These are phyloP conservation scores for Strongylocentrotus purpuratus DNA, from an alignment of 35 echinoderm and acorn worm genomes.

Conservation along the genomic window DNA sequence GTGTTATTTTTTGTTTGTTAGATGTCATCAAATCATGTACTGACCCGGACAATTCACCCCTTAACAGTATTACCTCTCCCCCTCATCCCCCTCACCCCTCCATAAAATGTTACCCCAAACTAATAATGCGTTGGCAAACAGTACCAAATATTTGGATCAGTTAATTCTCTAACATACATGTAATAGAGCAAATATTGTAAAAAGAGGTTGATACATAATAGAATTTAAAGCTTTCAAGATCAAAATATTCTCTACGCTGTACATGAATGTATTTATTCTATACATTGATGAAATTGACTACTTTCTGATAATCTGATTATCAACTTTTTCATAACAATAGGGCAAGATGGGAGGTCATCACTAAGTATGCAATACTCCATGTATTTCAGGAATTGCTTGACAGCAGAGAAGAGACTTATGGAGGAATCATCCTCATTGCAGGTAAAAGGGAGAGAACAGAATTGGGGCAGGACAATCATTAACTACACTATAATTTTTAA, in stretches of 20 bases:
- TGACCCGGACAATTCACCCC: not conserved
- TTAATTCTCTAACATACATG: not conserved
- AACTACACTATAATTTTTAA: not conserved
- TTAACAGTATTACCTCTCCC: not conserved
- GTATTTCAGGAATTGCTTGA: not conserved
- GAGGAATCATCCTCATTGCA: not conserved
- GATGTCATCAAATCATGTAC: not conserved
- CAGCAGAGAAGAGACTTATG: not conserved
- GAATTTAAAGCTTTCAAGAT: not conserved
- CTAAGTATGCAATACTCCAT: constrained; percentile 5
- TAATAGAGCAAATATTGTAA: not conserved
- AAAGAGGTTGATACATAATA: not conserved
- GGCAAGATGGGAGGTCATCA: not conserved
- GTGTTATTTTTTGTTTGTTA: not conserved
- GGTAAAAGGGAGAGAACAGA: not conserved
- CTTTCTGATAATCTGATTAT: not conserved
- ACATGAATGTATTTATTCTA: not conserved
- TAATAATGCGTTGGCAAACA: not conserved
- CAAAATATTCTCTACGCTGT: not conserved
- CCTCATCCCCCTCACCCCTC: not conserved
- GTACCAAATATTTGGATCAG: too few species aligned
- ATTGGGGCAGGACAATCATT: not conserved
- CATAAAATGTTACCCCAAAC: not conserved
- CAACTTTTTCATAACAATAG: not conserved
- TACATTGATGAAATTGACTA: not conserved